Conservation (phyloP, 2,113 vertebrate species). For the Stigmatopora nigra region DNA sequence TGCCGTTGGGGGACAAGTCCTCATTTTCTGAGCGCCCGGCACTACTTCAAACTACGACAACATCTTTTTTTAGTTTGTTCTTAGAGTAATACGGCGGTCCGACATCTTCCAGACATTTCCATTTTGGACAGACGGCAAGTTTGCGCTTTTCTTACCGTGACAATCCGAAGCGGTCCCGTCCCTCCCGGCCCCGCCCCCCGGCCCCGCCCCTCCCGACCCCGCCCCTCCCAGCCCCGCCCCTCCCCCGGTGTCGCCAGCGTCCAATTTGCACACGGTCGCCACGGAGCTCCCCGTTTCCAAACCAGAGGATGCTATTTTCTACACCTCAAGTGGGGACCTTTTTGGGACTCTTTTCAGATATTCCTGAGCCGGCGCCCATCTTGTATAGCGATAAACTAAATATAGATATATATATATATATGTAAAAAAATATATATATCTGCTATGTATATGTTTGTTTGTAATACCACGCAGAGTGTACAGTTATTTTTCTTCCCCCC, state of each 20-base stretch:
- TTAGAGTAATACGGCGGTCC: constrained; percentile 25
- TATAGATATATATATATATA: too few relatives aligned
- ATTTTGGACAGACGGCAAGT: constrained; percentile 53
- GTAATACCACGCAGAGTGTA: constrained; percentile 71
- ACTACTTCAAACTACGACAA: not conserved
- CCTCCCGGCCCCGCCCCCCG: too few relatives aligned
- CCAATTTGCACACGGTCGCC: constrained; percentile 35
- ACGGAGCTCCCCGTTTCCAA: constrained; percentile 67
- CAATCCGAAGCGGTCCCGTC: constrained; percentile 39
- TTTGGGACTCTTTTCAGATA: constrained; percentile 37
- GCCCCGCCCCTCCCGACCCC: constrained; percentile 28
- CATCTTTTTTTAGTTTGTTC: not conserved
- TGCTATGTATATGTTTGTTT: constrained; percentile 72
- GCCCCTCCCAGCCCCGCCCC: constrained; percentile 38
- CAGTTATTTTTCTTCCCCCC: constrained; percentile 65
- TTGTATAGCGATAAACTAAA: constrained; percentile 36
- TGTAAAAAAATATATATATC: not conserved
- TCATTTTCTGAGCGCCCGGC: too few relatives aligned
- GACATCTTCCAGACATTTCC: constrained; percentile 64
- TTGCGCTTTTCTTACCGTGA: constrained; percentile 52
- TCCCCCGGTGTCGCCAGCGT: too few relatives aligned
- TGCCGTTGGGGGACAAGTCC: too few relatives aligned
- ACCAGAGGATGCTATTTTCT: constrained; percentile 37
- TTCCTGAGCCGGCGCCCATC: constrained; percentile 64
- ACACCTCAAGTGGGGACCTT: constrained; percentile 18